These are phyloP conservation scores for Crax fasciolata DNA, from an alignment of 2,797 vertebrate species.

Conservation along the genomic window DNA sequence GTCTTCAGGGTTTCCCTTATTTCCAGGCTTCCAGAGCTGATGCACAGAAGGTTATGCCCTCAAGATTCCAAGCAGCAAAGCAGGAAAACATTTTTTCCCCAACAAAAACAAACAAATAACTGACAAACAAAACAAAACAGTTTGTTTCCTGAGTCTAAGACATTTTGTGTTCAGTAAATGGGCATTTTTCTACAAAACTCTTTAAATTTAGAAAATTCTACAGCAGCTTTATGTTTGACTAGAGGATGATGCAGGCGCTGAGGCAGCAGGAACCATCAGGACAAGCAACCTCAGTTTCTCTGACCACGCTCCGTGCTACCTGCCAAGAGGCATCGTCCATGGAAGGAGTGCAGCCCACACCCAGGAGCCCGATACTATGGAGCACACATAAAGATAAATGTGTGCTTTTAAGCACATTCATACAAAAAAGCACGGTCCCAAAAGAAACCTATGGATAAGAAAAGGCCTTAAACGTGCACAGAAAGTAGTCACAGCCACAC, in stretches of 20 bases:
- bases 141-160: neutral
- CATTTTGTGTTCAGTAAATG: neutral
- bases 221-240: neutral
- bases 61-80: neutral
- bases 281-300: neutral
- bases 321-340: neutral
- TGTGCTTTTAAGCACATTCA: neutral
- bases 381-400: neutral
- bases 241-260: neutral
- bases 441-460: neutral
- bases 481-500: neutral
- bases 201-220: neutral
- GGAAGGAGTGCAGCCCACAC: neutral
- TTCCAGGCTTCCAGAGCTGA: neutral
- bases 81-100: neutral
- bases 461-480: neutral
- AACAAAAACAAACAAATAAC: slow-evolving; percentile 11
- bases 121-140: neutral
- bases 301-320: neutral
- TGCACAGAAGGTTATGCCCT: neutral
- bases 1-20: neutral
- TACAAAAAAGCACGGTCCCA: neutral
- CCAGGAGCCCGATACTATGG: neutral
- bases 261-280: neutral
- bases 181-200: neutral